phyloP scores from a whole-genome alignment of 2,888 invertebrate genomes.

The Lochmaea capreae region DNA sequence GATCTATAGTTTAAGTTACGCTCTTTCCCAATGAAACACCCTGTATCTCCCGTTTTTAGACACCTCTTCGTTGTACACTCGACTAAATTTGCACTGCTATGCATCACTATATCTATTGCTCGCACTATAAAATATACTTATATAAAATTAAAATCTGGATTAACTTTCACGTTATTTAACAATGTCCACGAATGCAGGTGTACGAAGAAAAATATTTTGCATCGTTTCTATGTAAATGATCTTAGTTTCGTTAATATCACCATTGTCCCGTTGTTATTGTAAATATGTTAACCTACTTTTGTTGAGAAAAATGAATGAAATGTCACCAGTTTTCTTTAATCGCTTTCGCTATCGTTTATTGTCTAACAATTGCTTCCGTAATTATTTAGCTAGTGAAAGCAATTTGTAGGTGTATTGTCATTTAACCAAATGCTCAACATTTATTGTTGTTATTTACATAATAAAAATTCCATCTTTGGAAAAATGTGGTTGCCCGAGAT shows the following conservation, averaged over 20 bases:
- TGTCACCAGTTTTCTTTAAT: not conserved
- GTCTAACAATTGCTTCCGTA: constrained; percentile 11
- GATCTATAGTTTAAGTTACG: too few species aligned
- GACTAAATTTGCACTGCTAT: too few species aligned
- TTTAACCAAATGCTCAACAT: not conserved
- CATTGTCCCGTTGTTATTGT: not conserved
- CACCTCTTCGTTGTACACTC: too few species aligned
- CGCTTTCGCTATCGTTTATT: constrained; percentile 7
- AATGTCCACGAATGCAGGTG: too few species aligned
- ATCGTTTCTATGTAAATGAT: not conserved
- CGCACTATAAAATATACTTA: too few species aligned
- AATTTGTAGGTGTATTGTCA: not conserved
- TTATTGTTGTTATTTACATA: not conserved
- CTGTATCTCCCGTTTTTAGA: too few species aligned
- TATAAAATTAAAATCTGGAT: too few species aligned
- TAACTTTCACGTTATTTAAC: too few species aligned
- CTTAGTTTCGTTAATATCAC: not conserved
- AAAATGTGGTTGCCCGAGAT: not conserved
- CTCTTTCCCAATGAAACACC: too few species aligned
- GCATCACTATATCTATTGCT: too few species aligned
- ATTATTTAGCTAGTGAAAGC: constrained; percentile 7
- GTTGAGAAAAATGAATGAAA: not conserved
- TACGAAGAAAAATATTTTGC: too few species aligned
- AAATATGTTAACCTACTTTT: not conserved
- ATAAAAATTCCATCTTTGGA: not conserved